Base-by-base conservation (phyloP, 2,888 invertebrate genomes). In the Dicyrtoma fusca region DNA sequence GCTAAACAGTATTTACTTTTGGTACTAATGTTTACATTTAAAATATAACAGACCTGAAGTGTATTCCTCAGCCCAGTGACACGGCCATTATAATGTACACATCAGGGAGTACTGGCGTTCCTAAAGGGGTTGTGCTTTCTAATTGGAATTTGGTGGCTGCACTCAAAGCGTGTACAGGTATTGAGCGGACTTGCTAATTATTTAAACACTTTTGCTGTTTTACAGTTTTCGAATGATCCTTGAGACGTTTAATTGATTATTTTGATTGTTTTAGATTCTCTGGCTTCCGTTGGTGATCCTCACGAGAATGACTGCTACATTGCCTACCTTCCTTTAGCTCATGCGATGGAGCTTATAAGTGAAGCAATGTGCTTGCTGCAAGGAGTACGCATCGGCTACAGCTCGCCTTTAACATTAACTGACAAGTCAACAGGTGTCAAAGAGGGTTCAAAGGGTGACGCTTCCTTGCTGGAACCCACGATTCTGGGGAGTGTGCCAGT, bases 31-130 rank as follows among this genome's bases (percentile, higher is more conserved):
- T n/a, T n/a, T n/a, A n/a, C n/a, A n/a, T n/a, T n/a, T n/a, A 8
- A 34, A 34, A 87, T 80, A 82, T 84, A 26, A 85, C 86, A 1
- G 87, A 88, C n/a, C 23, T 34, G 34, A 34, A 34, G 8, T 34
- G 42, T 14, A 65, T 65, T 8, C 92, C 94, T 0, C 61, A 72
- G 42, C 76, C 75, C 13, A 85, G 88, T n/a, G 97, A 98, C 84
- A 89, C 91, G 3, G 98, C 98, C 62, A 94, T 99, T 81, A 91
- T 99, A 47, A 99, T 99, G 98, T 99, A 98, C 87, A 99, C 98
- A 1, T 96, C 95, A 79, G 98, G 98, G 1, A 96, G 96, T 0
- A 98, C 98, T 4, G 97, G 97, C 68, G 89, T 91, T 74, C 96
- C 96, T 0, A 97, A 97, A 85, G 97, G 96, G 14, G 92, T 94